These are phyloP conservation scores for Hypolimnas misippus DNA, from an alignment of 2,888 invertebrate species.

Conservation along the genomic window DNA sequence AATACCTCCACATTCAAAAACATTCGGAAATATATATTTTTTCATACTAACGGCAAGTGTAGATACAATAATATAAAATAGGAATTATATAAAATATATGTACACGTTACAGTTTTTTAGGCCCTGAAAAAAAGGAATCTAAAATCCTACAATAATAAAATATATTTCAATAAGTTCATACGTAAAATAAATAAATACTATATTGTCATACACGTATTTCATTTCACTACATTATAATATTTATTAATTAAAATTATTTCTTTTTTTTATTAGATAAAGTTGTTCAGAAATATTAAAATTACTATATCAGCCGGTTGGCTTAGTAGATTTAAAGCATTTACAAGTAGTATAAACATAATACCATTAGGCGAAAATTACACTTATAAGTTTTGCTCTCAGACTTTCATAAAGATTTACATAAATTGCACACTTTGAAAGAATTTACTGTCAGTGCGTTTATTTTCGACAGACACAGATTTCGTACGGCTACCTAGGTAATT, in stretches of 20 bases:
- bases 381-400: too few species aligned
- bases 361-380: too few species aligned
- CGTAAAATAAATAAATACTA: conserved; percentile 2
- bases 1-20: neutral
- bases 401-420: too few species aligned
- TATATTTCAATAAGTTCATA: neutral
- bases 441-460: too few species aligned
- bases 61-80: neutral
- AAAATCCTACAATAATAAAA: neutral
- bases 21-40: neutral
- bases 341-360: neutral
- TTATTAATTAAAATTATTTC: neutral
- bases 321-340: conserved; percentile 6
- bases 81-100: neutral
- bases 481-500: too few species aligned
- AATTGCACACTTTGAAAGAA: too few species aligned
- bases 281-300: neutral
- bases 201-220: conserved; percentile 26
- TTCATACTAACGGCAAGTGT: neutral
- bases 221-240: neutral
- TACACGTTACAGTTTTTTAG: neutral
- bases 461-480: too few species aligned
- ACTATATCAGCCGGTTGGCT: neutral
- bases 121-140: neutral
- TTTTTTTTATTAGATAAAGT: neutral